Conservation (phyloP, 2,888 invertebrate species). For the Abscondita cerata region DNA sequence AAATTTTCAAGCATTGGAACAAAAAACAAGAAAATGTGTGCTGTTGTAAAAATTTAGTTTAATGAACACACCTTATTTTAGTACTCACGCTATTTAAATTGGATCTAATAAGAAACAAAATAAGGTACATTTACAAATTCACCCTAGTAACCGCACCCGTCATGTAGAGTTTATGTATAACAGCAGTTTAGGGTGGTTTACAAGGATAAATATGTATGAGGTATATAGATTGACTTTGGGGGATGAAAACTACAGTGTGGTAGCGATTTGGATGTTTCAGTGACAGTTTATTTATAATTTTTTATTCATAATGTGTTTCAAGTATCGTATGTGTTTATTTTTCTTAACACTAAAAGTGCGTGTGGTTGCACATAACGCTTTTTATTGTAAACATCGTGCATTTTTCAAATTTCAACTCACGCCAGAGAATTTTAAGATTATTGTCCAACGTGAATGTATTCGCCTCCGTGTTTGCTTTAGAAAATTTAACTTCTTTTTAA, state of each 20-base stretch:
- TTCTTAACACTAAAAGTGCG: conserved; percentile 9
- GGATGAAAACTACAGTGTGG: conserved; percentile 37
- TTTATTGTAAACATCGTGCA: conserved; percentile 4
- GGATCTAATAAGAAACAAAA: neutral
- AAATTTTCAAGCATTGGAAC: too few species aligned
- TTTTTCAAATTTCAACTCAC: conserved; percentile 1
- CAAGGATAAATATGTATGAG: conserved; percentile 44
- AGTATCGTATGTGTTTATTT: conserved; percentile 20
- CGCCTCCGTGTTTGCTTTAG: conserved; percentile 9
- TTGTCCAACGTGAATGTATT: neutral
- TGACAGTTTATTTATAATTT: conserved; percentile 23
- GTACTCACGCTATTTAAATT: too few species aligned
- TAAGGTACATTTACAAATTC: conserved; percentile 24
- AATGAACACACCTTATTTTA: neutral
- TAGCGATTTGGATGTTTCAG: conserved; percentile 23
- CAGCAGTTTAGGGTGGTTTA: conserved; percentile 43
- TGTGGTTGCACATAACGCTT: conserved; percentile 1
- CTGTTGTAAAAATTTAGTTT: neutral
- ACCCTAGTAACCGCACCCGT: conserved; percentile 31
- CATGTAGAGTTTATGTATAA: conserved; percentile 40
- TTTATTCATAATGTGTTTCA: conserved; percentile 17
- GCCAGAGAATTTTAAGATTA: too few species aligned
- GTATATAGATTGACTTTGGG: conserved; percentile 38
- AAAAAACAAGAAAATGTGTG: too few species aligned
- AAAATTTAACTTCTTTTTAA: conserved; percentile 18